Conservation (phyloP, 2,113 vertebrate genomes). For the Microtus pennsylvanicus region DNA sequence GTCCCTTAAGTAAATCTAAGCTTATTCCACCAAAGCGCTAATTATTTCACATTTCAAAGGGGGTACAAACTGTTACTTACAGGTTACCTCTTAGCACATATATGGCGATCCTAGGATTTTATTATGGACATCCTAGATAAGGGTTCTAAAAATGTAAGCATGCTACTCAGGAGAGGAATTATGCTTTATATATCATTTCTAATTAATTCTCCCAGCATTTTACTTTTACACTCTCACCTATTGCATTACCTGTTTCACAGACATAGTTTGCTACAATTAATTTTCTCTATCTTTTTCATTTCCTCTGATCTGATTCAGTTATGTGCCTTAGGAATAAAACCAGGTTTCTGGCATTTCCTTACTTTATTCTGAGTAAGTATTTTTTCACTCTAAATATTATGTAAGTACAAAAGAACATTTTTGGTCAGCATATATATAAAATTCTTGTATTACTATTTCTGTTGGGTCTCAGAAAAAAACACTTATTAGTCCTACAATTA, state of each 20-base stretch:
- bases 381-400: slow-evolving; percentile 71
- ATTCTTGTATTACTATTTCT: slow-evolving; percentile 80
- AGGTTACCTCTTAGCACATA: background rate
- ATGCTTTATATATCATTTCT: background rate
- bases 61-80: background rate
- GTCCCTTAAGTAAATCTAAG: background rate
- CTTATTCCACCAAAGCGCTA: background rate
- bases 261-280: slow-evolving; percentile 27
- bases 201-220: slow-evolving; percentile 40
- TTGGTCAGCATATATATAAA: slow-evolving; percentile 75
- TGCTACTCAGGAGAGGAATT: background rate
- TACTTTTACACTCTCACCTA: slow-evolving; percentile 46
- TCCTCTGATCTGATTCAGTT: slow-evolving; percentile 41
- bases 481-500: slow-evolving; percentile 89
- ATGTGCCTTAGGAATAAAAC: slow-evolving; percentile 61
- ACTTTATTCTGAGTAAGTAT: slow-evolving; percentile 35
- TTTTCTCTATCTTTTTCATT: slow-evolving; percentile 1
- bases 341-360: background rate
- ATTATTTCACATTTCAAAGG: background rate
- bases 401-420: slow-evolving; percentile 73
- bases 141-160: slow-evolving; percentile 2
- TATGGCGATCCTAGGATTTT: background rate
- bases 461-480: slow-evolving; percentile 83
- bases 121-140: background rate
- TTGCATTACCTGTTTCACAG: slow-evolving; percentile 49